Evolutionary conservation across 2,113 vertebrate species (phyloP).

Genomic region (Rattus norvegicus): GRCr8 NC_086019.1:6635501-6636000

Average conservation of each 20-base stretch:
- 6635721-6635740: background rate
- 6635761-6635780: background rate
- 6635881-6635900: background rate
- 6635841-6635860: background rate
- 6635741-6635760: background rate
- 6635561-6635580: background rate
- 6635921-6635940: background rate
- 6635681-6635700: background rate
- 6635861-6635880: background rate
- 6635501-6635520: background rate
- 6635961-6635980: background rate
- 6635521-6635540: background rate
- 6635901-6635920: background rate
- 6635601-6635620: background rate
- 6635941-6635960: background rate
- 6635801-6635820: accelerated
- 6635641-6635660: background rate
- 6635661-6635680: background rate
- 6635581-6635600: background rate
- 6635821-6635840: background rate
- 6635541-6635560: background rate
- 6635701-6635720: background rate
- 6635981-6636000: background rate
- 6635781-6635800: background rate
- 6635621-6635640: background rate